Conservation (phyloP, 2,888 invertebrate species). For the Neoaliturus tenellus region DNA sequence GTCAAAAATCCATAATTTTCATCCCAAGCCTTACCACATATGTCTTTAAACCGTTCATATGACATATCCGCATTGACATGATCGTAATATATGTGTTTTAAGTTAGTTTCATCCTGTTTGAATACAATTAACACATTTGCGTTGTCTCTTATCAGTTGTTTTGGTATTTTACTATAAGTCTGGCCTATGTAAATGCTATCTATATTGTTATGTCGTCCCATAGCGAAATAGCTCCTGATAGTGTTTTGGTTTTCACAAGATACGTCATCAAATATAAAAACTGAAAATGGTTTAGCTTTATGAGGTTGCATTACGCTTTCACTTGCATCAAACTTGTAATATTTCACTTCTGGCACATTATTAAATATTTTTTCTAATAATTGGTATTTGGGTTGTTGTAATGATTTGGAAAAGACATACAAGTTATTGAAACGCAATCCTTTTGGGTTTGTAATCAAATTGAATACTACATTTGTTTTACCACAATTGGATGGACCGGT, state of each 20-base stretch:
- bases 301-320: slow-evolving; percentile 40
- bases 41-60: slow-evolving; percentile 65
- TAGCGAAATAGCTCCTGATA: slow-evolving; percentile 40
- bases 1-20: slow-evolving; percentile 57
- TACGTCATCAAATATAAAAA: slow-evolving; percentile 56
- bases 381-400: slow-evolving; percentile 53
- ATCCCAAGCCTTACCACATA: slow-evolving; percentile 69
- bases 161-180: slow-evolving; percentile 66
- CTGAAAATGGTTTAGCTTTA: slow-evolving; percentile 45
- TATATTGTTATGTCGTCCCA: slow-evolving; percentile 53
- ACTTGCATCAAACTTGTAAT: slow-evolving; percentile 41
- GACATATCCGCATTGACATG: slow-evolving; percentile 58
- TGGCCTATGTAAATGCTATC: slow-evolving; percentile 55
- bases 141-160: slow-evolving; percentile 70
- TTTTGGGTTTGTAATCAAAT: slow-evolving; percentile 17
- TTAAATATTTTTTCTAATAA: slow-evolving; percentile 30
- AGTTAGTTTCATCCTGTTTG: slow-evolving; percentile 70
- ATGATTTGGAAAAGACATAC: slow-evolving; percentile 51
- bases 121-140: slow-evolving; percentile 70
- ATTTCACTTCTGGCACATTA: slow-evolving; percentile 3
- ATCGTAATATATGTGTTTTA: slow-evolving; percentile 67
- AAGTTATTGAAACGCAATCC: slow-evolving; percentile 44
- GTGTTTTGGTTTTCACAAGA: slow-evolving; percentile 51
- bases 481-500: slow-evolving; percentile 43
- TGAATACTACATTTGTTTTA: slow-evolving; percentile 53